Conservation (phyloP, 2,113 vertebrate species). For the Silurus glanis region DNA sequence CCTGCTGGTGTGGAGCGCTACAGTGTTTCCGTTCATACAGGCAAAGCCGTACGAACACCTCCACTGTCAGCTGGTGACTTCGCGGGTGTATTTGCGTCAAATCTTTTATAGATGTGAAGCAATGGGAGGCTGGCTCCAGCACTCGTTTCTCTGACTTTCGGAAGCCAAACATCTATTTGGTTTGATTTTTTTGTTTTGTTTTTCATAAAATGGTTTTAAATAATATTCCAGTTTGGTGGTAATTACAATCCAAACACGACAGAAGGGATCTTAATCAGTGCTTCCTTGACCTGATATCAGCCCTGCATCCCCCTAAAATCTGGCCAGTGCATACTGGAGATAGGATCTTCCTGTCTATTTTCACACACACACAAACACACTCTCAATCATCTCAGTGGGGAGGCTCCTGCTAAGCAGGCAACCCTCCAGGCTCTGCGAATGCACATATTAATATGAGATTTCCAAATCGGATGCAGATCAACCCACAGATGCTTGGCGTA, state of each 20-base stretch:
- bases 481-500: constrained; percentile 58
- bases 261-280: neutral
- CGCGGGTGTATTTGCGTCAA: neutral
- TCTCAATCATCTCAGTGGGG: constrained; percentile 15
- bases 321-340: constrained; percentile 15
- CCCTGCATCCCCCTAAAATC: neutral
- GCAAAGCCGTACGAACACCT: neutral
- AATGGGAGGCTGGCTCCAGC: neutral
- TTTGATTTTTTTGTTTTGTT: neutral
- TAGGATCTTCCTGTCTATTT: constrained; percentile 5
- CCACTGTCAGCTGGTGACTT: neutral
- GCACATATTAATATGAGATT: constrained; percentile 70
- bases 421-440: constrained; percentile 58
- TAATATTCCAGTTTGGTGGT: neutral
- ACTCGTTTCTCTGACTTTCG: neutral
- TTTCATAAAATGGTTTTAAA: neutral
- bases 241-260: neutral
- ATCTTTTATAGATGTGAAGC: neutral
- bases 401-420: constrained; percentile 24
- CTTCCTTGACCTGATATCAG: constrained; percentile 46
- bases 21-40: neutral
- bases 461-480: constrained; percentile 60
- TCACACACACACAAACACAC: constrained; percentile 13
- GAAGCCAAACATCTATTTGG: neutral
- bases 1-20: neutral